Evolutionary conservation across 2,888 invertebrate species (phyloP), one percentile per base, ranked within the genome.

Genomic region (Drosophila mettleri): DNA sequence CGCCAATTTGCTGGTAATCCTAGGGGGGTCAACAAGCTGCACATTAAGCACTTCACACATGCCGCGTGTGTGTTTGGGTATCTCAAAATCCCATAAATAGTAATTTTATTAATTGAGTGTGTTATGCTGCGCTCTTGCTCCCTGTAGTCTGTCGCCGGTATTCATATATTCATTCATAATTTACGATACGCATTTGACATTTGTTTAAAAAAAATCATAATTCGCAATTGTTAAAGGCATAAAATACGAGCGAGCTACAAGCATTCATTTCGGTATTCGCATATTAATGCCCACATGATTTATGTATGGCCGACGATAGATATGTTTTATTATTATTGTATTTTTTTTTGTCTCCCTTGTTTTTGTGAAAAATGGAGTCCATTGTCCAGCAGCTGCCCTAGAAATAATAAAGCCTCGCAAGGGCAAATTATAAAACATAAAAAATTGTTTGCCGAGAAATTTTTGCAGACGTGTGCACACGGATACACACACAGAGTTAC

Each of bases 21-120:
- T 66, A 65, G 24, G 66, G 73, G 69, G 74, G 74, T 73, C 72
- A 69, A 66, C 58, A 62, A 39, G 58, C 58, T 34, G 29, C 41
- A 22, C 49, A 49, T 51, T 49, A 57, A 48, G 58, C 36, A 51
- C 34, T 46, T 9, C 55, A 63, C 39, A n/a, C 18, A 9, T 29
- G 7, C 39, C 16, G 49, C 52, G 16, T 48, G 34, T 43, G 12
- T 64, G n/a, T 69, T 38, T 48, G 24, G 61, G 46, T 64, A 60
- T 68, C 43, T 34, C 62, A 67, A 72, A 81, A 69, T 72, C 77
- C 79, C 85, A 86, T 84, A 86, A 84, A 84, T 84, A 79, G 79
- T 86, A 86, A 84, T 84, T 77, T 81, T 71, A 72, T 77, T 84
- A 84, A 86, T 87, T 84, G 87, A 86, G 82, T 84, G 73, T 75